Evolutionary conservation across 2,797 vertebrate species (phyloP).

Genomic region (Nannoperca australis): DNA sequence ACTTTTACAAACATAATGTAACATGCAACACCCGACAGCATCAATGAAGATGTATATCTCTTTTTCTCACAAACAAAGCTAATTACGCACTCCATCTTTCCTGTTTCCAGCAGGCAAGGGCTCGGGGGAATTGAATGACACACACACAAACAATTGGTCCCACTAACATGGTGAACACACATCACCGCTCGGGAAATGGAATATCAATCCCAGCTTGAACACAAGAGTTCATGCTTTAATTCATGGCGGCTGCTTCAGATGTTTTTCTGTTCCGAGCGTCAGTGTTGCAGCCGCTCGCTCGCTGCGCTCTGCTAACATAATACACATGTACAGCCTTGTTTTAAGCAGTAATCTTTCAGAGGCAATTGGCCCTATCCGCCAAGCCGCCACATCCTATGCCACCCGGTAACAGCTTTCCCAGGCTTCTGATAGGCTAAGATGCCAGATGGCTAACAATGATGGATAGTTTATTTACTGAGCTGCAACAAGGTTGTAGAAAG

Average conservation of each 20-base stretch:
- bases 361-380: conserved; percentile 75
- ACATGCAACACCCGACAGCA: conserved; percentile 28
- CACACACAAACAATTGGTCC: conserved; percentile 4
- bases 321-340: conserved; percentile 70
- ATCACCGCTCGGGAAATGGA: conserved; percentile 41
- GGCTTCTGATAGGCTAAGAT: conserved; percentile 66
- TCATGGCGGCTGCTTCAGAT: conserved; percentile 43
- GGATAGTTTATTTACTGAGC: conserved; percentile 81
- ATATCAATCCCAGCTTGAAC: conserved; percentile 51
- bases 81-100: conserved; percentile 33
- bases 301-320: conserved; percentile 42
- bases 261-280: not conserved
- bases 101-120: conserved; percentile 10
- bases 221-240: conserved; percentile 56
- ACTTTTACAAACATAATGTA: conserved; percentile 30
- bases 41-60: conserved; percentile 34
- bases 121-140: conserved; percentile 27
- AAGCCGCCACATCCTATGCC: conserved; percentile 61
- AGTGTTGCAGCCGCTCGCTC: conserved; percentile 15
- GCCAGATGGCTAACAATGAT: conserved; percentile 78
- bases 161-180: conserved; percentile 41
- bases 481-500: conserved; percentile 72
- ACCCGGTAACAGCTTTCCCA: conserved; percentile 74
- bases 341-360: conserved; percentile 75
- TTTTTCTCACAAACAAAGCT: conserved; percentile 29